These are phyloP conservation scores for Sinonovacula constricta DNA, from an alignment of 1,140 invertebrate genomes.

Conservation along the genomic window DNA sequence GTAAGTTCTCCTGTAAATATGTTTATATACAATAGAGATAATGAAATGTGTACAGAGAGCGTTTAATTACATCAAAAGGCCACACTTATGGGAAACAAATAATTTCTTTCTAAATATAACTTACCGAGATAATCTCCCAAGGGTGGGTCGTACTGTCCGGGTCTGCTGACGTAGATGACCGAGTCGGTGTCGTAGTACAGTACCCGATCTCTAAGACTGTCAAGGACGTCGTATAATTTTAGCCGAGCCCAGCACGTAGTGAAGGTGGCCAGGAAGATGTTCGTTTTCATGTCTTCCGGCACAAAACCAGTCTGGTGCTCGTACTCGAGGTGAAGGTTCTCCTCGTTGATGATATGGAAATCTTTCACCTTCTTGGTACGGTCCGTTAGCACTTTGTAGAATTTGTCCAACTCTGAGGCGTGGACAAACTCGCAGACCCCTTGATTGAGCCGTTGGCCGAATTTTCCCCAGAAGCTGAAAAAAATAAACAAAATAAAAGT, in stretches of 20 bases:
- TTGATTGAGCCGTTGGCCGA: constrained; percentile 53
- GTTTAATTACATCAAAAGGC: too few relatives aligned
- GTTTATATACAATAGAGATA: too few relatives aligned
- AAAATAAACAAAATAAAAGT: constrained; percentile 27
- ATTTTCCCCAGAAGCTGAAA: constrained; percentile 30
- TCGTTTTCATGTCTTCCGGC: constrained; percentile 55
- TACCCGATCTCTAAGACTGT: constrained; percentile 64
- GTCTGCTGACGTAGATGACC: constrained; percentile 71
- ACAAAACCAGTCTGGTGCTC: constrained; percentile 1
- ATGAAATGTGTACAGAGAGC: too few relatives aligned
- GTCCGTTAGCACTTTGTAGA: constrained; percentile 67
- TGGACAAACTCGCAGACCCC: constrained; percentile 44
- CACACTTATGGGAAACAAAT: too few relatives aligned
- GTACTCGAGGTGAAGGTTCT: constrained; percentile 42
- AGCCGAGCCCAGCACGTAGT: constrained; percentile 77
- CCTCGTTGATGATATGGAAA: constrained; percentile 52
- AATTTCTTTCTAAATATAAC: too few relatives aligned
- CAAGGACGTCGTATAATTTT: constrained; percentile 75
- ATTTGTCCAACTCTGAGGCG: constrained; percentile 51
- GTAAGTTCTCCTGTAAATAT: constrained; percentile 13
- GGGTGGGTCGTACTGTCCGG: neutral
- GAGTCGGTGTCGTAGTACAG: constrained; percentile 78
- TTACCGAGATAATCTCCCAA: constrained; percentile 16
- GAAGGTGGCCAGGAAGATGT: constrained; percentile 74
- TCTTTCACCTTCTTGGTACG: constrained; percentile 34